Evolutionary conservation across 2,888 invertebrate species (phyloP).

Genomic region (Antheraea assamensis): DNA sequence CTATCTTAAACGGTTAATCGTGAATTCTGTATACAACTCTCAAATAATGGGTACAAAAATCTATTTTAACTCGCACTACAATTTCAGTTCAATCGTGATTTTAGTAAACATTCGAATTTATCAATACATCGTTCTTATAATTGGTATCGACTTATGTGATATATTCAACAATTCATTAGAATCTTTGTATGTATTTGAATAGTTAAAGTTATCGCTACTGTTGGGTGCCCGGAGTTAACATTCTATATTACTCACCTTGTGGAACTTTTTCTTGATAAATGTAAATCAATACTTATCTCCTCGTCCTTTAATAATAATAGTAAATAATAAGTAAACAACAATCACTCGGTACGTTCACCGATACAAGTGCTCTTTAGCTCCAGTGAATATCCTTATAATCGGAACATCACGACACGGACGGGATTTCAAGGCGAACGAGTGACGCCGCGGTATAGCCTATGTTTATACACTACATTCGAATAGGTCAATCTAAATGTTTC

Average conservation of each 20-base stretch:
- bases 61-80: not conserved
- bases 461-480: not conserved
- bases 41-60: no score
- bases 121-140: no score
- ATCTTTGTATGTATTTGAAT: no score
- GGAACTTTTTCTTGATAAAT: not conserved
- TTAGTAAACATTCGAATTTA: not conserved
- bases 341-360: slow-evolving; percentile 2
- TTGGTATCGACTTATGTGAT: not conserved
- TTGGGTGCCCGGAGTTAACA: not conserved
- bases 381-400: slow-evolving; percentile 1
- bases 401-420: not conserved
- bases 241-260: not conserved
- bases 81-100: not conserved
- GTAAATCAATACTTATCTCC: not conserved
- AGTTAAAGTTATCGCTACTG: not conserved
- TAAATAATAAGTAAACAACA: not conserved
- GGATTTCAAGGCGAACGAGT: slow-evolving; percentile 26
- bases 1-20: no score
- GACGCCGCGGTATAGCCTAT: slow-evolving; percentile 30
- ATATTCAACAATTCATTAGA: not conserved
- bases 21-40: no score
- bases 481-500: no score
- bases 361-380: not conserved
- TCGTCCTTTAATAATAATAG: not conserved